Evolutionary conservation across 1,140 invertebrate species (phyloP), one percentile per base, ranked within the genome.

Genomic region (Samia ricini): DNA sequence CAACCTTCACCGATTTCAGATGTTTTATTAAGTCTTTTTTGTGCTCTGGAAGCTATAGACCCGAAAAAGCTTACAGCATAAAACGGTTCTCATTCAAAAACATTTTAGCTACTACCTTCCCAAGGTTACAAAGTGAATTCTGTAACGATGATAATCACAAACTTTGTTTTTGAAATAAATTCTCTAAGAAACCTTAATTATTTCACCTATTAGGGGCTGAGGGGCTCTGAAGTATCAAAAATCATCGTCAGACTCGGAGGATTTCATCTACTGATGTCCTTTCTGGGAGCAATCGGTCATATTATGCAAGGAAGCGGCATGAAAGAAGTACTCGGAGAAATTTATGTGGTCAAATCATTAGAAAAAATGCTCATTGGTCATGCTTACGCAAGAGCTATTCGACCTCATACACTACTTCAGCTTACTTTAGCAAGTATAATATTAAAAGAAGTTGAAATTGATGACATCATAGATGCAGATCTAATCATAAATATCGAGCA

Each of bases 231-330:
- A 60, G 49, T 81, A 74, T 79, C 69, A 23, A 79, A 77, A 26
- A 76, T 81, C 21, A 63, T 83, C 22, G 48, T 82, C 20, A 77
- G 74, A 71, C 77, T 88, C 42, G 79, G 77, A 74, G 77, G 81
- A 62, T 83, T 88, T 74, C 81, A 88, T 74, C 54, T 86, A 33
- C 66, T 85, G 3, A 84, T 88, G 80, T 88, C 77, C 4, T 89
- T 76, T 72, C n/a, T 88, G 6, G 77, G 74, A 66, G 60, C 77
- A 60, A 83, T 91, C 61, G 88, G 86, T 56, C 68, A 79, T n/a
- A 79, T 87, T 64, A 89, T 90, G 81, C 66, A 80, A 66, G 83
- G 81, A 66, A 83, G 77, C 69, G 84, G 77, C 18, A 67, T 88
- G 15, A 73, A 87, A 70, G 77, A 85, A 64, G 29, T 82, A 49